These are phyloP conservation scores for Thalassophryne amazonica DNA, from an alignment of 2,797 vertebrate species.

Conservation along the genomic window DNA sequence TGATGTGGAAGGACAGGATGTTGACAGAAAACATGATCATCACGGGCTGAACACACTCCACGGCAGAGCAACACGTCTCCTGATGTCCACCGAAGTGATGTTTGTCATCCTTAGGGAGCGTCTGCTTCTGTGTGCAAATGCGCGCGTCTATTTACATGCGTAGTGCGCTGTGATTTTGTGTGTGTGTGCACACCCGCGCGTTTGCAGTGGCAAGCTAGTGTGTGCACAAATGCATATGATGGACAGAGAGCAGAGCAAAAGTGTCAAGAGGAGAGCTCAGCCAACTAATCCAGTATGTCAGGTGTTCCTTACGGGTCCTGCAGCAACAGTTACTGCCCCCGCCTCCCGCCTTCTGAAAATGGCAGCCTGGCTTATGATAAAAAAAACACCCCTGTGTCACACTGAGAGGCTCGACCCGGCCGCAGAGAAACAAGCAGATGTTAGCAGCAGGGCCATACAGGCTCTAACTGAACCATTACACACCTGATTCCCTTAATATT, in stretches of 20 bases:
- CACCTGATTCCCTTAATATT: slow-evolving; percentile 31
- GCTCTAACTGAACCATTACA: slow-evolving; percentile 38
- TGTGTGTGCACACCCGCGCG: not conserved
- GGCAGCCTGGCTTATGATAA: slow-evolving; percentile 38
- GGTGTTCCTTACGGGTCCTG: slow-evolving; percentile 44
- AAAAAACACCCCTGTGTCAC: slow-evolving; percentile 30
- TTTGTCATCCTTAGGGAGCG: slow-evolving; percentile 41
- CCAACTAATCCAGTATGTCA: slow-evolving; percentile 64
- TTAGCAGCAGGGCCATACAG: slow-evolving; percentile 25
- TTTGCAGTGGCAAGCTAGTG: not conserved
- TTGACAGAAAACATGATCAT: slow-evolving; percentile 47
- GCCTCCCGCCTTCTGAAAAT: slow-evolving; percentile 24
- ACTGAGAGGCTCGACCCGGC: slow-evolving; percentile 26
- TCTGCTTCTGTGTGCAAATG: slow-evolving; percentile 26
- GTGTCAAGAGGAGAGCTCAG: slow-evolving; percentile 43
- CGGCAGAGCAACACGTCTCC: slow-evolving; percentile 50
- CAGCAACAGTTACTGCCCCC: slow-evolving; percentile 46
- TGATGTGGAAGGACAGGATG: slow-evolving; percentile 59
- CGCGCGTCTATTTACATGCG: not conserved
- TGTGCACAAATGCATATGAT: slow-evolving; percentile 21
- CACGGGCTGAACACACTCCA: slow-evolving; percentile 45
- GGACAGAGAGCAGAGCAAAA: slow-evolving; percentile 54
- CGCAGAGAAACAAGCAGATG: slow-evolving; percentile 41
- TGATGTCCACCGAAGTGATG: slow-evolving; percentile 56
- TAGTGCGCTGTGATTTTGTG: not conserved